Base-by-base conservation (phyloP, 1,140 invertebrate genomes). In the Hermetia illucens region DNA sequence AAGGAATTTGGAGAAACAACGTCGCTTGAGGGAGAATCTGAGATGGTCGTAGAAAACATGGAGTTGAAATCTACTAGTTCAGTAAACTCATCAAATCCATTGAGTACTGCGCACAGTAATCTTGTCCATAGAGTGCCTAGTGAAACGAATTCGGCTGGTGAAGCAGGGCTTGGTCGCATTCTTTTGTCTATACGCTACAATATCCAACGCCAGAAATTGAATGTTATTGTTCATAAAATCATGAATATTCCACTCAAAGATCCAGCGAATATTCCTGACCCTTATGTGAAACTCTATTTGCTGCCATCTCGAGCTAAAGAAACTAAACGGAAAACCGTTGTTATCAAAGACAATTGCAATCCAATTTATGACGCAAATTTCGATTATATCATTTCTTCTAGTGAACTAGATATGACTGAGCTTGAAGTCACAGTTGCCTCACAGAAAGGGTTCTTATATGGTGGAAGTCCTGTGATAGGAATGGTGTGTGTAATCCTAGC, bases 241-340 rank as follows among this genome's bases (percentile, higher is more conserved):
- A 73, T 74, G 85, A 84, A 91, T 63, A 71, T 95, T 40, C 84
- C 86, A 4, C 58, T 88, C 16, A 86, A 85, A 46, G 89, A 92
- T 63, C 79, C 81, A 13, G 74, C 72, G 36, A 87, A 88, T 55
- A 78, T 93, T 46, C 89, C 91, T 1, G 91, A 96, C 67, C 90
- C 91, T 0, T 95, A 95, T 58, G 88, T 95, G 0, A 92, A 93
- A 54, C 61, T 95, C 15, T 93, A 95, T 58, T 68, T 96, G 24
- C 63, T 94, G 24, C 91, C 91, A 0, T 90, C 91, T 44, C 70
- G 79, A 21, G 72, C 79, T 17, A 88, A 86, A 61, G 82, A 89
- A 48, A 79, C 79, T 0, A 95, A 95, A 63, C 73, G 86, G 21
- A 95, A 94, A 64, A 95, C 91, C 10, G 73, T 74, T 47, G 78